Evolutionary conservation across 2,888 invertebrate species (phyloP).

Genomic region (Scaptomyza parva): DNA sequence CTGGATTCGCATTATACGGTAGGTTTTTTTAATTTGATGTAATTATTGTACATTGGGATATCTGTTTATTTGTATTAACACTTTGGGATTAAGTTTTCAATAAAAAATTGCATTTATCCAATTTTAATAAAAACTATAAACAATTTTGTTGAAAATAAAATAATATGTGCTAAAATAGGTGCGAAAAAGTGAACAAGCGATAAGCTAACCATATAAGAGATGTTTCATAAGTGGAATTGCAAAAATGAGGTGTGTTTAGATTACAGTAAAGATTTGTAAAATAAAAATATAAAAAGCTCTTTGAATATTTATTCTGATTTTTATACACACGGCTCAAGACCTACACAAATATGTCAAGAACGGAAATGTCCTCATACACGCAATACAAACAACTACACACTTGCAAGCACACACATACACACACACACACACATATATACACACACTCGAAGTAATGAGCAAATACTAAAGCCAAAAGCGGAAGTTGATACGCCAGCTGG

Average conservation of each 20-base stretch:
- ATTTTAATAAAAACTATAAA: no score
- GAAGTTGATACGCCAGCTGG: conserved; percentile 43
- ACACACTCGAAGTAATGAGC: conserved; percentile 59
- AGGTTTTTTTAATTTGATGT: no score
- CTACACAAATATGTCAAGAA: conserved; percentile 51
- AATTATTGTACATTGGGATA: no score
- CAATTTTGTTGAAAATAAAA: no score
- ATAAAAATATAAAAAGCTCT: background rate
- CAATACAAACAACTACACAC: conserved; percentile 16
- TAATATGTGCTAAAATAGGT: no score
- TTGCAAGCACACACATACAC: background rate
- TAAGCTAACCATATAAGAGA: no score
- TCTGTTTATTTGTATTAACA: no score
- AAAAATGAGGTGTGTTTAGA: background rate
- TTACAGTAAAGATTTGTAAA: background rate
- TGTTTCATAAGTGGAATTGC: no score
- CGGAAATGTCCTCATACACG: conserved; percentile 45
- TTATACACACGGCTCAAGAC: conserved; percentile 37
- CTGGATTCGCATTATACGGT: no score
- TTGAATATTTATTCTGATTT: conserved; percentile 15
- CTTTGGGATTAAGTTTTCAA: no score
- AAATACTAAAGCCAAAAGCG: conserved; percentile 55
- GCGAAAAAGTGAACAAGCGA: no score
- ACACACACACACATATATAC: conserved; percentile 5
- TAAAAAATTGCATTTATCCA: no score